Conservation (phyloP, 1,140 invertebrate species). For the Drosophila parabipectinata region DNA sequence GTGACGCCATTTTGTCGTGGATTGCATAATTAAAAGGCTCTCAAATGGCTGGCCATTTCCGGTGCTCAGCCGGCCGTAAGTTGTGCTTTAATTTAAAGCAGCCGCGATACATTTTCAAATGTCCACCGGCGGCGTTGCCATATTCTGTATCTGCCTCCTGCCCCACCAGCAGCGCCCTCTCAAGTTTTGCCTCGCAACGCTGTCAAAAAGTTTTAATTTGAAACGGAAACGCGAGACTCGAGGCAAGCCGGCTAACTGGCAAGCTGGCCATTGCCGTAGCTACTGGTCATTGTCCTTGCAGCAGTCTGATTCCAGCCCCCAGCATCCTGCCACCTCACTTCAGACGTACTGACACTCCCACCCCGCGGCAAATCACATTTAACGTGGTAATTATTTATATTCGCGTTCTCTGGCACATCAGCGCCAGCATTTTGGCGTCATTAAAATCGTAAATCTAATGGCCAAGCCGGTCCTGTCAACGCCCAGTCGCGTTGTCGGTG, state of each 20-base stretch:
- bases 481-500: slow-evolving; percentile 31
- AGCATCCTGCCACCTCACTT: slow-evolving; percentile 20
- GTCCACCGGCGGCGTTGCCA: slow-evolving; percentile 4
- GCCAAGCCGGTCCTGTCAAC: slow-evolving; percentile 50
- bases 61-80: slow-evolving; percentile 21
- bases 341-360: slow-evolving; percentile 1
- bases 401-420: slow-evolving; percentile 40
- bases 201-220: slow-evolving; percentile 64
- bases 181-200: slow-evolving; percentile 17
- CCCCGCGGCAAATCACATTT: slow-evolving; percentile 66
- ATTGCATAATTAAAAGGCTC: slow-evolving; percentile 65
- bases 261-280: slow-evolving; percentile 16
- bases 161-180: background rate
- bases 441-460: slow-evolving; percentile 79
- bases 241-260: background rate
- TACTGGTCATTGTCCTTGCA: slow-evolving; percentile 47
- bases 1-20: slow-evolving; percentile 59
- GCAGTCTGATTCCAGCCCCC: slow-evolving; percentile 18
- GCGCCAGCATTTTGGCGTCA: slow-evolving; percentile 40
- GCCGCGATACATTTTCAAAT: slow-evolving; percentile 18
- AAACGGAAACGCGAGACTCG: slow-evolving; percentile 65
- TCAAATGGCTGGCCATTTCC: slow-evolving; percentile 62
- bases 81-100: slow-evolving; percentile 36
- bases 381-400: slow-evolving; percentile 78
- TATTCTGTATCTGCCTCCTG: slow-evolving; percentile 1